Percentiles rank a stretch among this genome's conserved stretches.
phyloP scores from a whole-genome alignment of 2,888 invertebrate species.

The Drosophila testacea region DNA sequence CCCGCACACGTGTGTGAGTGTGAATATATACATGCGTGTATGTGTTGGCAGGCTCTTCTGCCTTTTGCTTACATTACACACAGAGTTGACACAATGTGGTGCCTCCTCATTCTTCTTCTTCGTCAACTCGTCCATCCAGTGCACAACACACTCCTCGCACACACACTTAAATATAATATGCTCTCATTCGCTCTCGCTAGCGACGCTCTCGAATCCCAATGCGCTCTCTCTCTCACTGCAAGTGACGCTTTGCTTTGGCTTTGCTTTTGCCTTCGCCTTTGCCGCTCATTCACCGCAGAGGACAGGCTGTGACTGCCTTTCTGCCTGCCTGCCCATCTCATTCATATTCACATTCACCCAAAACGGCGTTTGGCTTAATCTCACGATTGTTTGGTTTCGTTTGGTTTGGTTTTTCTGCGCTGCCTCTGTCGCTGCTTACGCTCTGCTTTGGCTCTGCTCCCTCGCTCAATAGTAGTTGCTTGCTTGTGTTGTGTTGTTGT shows the following conservation, averaged over 20 bases:
- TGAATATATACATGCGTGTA: slow-evolving; percentile 35
- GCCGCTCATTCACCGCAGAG: slow-evolving; percentile 74
- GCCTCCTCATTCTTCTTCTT: slow-evolving; percentile 74
- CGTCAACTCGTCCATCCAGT: slow-evolving; percentile 79
- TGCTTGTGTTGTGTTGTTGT: slow-evolving; percentile 45
- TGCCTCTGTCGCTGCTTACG: slow-evolving; percentile 16
- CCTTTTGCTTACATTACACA: slow-evolving; percentile 76
- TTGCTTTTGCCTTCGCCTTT: slow-evolving; percentile 17
- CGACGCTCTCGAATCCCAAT: slow-evolving; percentile 46
- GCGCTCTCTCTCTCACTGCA: slow-evolving; percentile 59
- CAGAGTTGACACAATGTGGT: slow-evolving; percentile 75
- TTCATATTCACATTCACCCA: slow-evolving; percentile 81
- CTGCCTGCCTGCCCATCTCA: slow-evolving; percentile 72
- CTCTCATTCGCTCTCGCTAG: slow-evolving; percentile 51
- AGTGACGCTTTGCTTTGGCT: slow-evolving; percentile 64
- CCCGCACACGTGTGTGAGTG: slow-evolving; percentile 27
- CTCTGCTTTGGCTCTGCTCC: slow-evolving; percentile 56
- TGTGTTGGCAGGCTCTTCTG: slow-evolving; percentile 63
- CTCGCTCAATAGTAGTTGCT: slow-evolving; percentile 73
- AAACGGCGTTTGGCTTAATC: slow-evolving; percentile 81
- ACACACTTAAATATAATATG: slow-evolving; percentile 34
- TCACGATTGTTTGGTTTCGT: slow-evolving; percentile 79
- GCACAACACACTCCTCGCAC: slow-evolving; percentile 48
- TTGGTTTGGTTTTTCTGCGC: slow-evolving; percentile 68
- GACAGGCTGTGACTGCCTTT: slow-evolving; percentile 64